A percentile compares a stretch with the other conserved stretches of the same genome.
These are phyloP conservation scores for Gymnopithys bicolor DNA, from an alignment of 2,797 vertebrate genomes.

Conservation along the genomic window DNA sequence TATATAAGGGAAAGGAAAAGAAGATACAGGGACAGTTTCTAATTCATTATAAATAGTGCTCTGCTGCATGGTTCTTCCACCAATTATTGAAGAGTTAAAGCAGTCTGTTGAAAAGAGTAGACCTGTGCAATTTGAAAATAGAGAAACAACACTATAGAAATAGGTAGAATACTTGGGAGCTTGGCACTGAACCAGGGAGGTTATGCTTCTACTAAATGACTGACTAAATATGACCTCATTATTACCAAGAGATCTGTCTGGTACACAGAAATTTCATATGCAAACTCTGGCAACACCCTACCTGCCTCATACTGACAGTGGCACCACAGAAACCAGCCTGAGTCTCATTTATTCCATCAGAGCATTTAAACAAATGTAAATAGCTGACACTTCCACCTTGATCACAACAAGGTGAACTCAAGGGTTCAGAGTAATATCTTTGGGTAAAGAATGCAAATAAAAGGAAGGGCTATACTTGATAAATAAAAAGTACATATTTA, in stretches of 20 bases:
- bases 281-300: background rate
- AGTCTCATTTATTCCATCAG: background rate
- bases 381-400: background rate
- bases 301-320: background rate
- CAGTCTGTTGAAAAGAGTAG: background rate
- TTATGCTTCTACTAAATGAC: background rate
- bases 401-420: background rate
- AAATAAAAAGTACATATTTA: background rate
- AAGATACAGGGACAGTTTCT: background rate
- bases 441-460: background rate
- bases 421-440: background rate
- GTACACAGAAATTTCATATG: background rate
- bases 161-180: background rate
- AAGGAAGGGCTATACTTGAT: background rate
- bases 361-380: background rate
- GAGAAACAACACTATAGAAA: background rate
- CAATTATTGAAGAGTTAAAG: background rate
- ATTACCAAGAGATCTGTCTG: background rate
- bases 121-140: background rate
- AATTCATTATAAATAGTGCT: background rate
- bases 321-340: background rate
- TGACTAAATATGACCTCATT: background rate
- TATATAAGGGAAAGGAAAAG: background rate
- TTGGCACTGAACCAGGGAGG: background rate
- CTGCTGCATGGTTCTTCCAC: background rate